A percentile compares a stretch with the other conserved stretches of the same genome.
Evolutionary conservation across 2,797 vertebrate genomes (phyloP).

Genomic region (Coilia nasus): DNA sequence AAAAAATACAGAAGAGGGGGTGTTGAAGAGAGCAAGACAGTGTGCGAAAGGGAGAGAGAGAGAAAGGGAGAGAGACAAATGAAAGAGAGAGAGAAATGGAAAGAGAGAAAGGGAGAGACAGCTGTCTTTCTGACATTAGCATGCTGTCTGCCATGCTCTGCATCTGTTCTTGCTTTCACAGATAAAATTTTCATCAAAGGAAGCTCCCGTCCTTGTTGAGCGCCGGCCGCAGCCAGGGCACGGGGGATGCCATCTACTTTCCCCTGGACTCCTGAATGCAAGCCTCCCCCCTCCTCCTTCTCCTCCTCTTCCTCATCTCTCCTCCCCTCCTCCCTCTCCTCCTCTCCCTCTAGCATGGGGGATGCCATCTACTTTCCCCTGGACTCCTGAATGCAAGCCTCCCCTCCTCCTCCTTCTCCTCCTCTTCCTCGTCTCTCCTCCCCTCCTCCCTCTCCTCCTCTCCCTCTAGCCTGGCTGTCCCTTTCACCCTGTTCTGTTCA

Average conservation of each 20-base stretch:
- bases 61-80: background rate
- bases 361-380: background rate
- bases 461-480: background rate
- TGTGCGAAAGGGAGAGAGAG: background rate
- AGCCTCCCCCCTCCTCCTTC: background rate
- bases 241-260: background rate
- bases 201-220: background rate
- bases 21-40: too few relatives aligned
- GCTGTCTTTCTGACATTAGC: background rate
- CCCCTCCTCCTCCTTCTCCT: background rate
- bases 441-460: background rate
- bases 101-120: background rate
- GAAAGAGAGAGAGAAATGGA: background rate
- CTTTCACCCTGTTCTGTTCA: background rate
- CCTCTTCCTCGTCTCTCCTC: background rate
- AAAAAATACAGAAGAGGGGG: too few relatives aligned
- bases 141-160: conserved; percentile 6
- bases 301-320: background rate
- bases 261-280: background rate
- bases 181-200: conserved; percentile 1
- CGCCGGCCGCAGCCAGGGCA: background rate
- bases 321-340: background rate
- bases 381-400: background rate
- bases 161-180: conserved; percentile 2
- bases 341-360: background rate